Evolutionary conservation across 2,888 invertebrate species (phyloP).

Genomic region (Tinea pellionella): DNA sequence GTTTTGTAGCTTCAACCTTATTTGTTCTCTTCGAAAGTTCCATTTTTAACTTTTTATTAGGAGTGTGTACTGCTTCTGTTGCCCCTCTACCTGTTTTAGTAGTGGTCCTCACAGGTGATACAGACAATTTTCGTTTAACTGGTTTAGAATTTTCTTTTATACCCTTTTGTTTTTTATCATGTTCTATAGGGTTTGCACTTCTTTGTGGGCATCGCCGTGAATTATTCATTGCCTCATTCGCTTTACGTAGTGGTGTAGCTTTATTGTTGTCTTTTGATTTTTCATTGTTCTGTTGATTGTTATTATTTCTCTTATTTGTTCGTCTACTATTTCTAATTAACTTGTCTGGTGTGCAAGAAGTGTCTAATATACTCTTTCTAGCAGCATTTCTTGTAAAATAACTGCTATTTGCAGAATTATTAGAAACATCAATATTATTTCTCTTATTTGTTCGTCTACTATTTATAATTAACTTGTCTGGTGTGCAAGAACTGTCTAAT

Average conservation of each 20-base stretch:
- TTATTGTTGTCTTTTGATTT: background rate
- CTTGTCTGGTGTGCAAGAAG: background rate
- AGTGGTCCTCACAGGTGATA: background rate
- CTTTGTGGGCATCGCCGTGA: background rate
- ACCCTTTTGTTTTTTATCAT: background rate
- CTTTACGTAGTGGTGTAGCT: background rate
- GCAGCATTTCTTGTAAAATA: background rate
- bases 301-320: background rate
- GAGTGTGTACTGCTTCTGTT: background rate
- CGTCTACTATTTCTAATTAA: background rate
- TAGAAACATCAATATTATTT: background rate
- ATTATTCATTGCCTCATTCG: background rate
- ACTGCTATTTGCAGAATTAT: background rate
- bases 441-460: background rate
- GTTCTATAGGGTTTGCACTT: background rate
- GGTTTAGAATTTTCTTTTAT: conserved; percentile 1
- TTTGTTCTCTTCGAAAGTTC: background rate
- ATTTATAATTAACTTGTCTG: background rate
- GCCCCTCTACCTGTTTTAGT: conserved; percentile 7
- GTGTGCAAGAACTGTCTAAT: background rate
- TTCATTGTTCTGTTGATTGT: too few relatives aligned
- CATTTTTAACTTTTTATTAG: background rate
- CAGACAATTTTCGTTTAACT: background rate
- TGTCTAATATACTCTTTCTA: background rate
- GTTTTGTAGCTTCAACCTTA: background rate